Conservation (phyloP, 2,888 invertebrate species). For the Dicranocentrus wangi region DNA sequence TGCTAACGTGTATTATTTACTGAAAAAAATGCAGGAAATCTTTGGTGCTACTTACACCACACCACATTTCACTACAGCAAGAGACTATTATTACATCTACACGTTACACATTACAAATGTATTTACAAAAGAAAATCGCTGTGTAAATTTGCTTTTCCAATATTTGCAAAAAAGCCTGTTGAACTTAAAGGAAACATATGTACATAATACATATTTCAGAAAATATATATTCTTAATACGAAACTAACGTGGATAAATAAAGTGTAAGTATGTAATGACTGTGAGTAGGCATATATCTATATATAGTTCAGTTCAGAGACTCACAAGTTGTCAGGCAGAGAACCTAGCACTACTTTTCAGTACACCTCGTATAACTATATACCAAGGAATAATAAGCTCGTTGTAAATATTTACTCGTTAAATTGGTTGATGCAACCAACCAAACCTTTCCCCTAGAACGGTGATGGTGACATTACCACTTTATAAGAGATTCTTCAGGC, state of each 20-base stretch:
- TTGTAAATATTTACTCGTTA: slow-evolving; percentile 67
- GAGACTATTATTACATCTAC: slow-evolving; percentile 27
- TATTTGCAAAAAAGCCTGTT: slow-evolving; percentile 71
- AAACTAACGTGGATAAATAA: slow-evolving; percentile 56
- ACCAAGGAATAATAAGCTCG: slow-evolving; percentile 62
- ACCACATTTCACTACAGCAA: no score
- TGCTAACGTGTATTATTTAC: no score
- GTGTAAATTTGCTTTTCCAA: slow-evolving; percentile 70
- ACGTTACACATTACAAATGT: slow-evolving; percentile 65
- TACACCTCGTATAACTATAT: slow-evolving; percentile 49
- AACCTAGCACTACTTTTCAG: no score
- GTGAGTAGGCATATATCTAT: not conserved
- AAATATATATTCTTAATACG: slow-evolving; percentile 56
- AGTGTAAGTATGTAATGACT: slow-evolving; percentile 52
- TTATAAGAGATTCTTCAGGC: slow-evolving; percentile 66
- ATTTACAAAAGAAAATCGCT: slow-evolving; percentile 69
- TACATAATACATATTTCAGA: slow-evolving; percentile 40
- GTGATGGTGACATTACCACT: slow-evolving; percentile 67
- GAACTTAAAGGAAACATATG: slow-evolving; percentile 61
- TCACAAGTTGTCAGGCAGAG: no score
- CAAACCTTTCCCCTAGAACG: slow-evolving; percentile 59
- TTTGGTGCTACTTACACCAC: no score
- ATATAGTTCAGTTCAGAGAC: not conserved
- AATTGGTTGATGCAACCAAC: slow-evolving; percentile 65
- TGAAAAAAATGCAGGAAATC: no score